Evolutionary conservation across 2,888 invertebrate species (phyloP), one percentile per base, ranked within the genome.

Genomic region (Coecobrya sp.): DNA sequence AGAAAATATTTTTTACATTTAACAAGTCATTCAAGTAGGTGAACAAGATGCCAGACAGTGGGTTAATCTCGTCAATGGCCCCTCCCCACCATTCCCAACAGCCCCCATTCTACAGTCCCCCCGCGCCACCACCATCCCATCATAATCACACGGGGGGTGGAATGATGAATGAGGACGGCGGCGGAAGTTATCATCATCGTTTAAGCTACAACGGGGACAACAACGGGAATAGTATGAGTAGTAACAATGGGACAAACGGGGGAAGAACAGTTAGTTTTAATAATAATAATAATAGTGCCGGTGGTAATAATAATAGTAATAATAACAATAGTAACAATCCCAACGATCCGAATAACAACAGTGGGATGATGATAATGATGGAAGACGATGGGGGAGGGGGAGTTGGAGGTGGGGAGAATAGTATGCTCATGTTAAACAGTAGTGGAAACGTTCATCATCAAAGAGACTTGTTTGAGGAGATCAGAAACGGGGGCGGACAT

Each of bases 401-500:
- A 25, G 84, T 59, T n/a, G 62, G 25, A 25, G 62, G 62, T 19
- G 25, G 52, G 8, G 52, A 19, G 0, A 82, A 73, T 25, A 84
- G 76, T 25, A 30, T 76, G 85, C 27, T 86, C 5, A 55, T 89
- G 55, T 19, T 25, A 27, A 45, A 52, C 30, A 55, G 84, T 65
- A 84, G 62, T 52, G 86, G 82, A 55, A 52, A n/a, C 7, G 49
- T 49, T 59, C 59, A 59, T 19, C 84, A 82, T 5, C 81, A 93
- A 42, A 81, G 94, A 81, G 94, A 94, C 87, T 92, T 94, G 84
- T 94, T 95, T 52, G 95, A 94, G 90, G 94, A 94, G 52, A 94
- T 94, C 82, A 92, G 94, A 59, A 95, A 94, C 88, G 95, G 95
- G 16, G 94, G 94, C 19, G 94, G 94, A 42, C 94, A 95, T 76